A percentile compares a stretch with the other conserved stretches of the same genome.
These are phyloP conservation scores for Ameiurus melas DNA, from an alignment of 2,113 vertebrate genomes.

Conservation along the genomic window DNA sequence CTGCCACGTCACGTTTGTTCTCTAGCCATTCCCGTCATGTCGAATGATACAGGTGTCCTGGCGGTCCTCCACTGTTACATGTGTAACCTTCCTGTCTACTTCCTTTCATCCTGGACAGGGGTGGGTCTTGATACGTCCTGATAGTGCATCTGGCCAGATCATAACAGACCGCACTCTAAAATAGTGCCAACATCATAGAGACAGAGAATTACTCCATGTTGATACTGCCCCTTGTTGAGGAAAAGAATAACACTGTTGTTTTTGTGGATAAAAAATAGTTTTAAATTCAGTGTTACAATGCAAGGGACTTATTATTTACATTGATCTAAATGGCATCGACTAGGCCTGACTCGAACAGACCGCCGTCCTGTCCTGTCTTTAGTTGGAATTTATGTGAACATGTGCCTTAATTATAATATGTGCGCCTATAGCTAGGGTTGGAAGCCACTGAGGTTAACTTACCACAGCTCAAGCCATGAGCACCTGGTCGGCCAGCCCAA, in stretches of 20 bases:
- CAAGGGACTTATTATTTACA: background rate
- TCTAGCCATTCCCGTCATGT: background rate
- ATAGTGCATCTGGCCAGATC: background rate
- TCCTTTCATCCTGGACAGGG: background rate
- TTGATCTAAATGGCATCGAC: background rate
- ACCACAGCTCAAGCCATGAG: too few relatives aligned
- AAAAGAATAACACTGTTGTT: background rate
- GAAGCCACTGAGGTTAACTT: too few relatives aligned
- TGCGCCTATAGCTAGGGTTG: too few relatives aligned
- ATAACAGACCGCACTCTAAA: background rate
- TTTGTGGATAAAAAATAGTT: background rate
- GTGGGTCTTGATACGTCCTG: background rate
- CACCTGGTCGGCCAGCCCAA: too few relatives aligned
- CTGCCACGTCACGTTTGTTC: background rate
- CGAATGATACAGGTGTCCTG: background rate
- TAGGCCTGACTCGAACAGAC: background rate
- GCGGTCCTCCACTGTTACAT: background rate
- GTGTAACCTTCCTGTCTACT: background rate
- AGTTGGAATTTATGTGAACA: too few relatives aligned
- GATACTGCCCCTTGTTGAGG: background rate
- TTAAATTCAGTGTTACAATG: too few relatives aligned
- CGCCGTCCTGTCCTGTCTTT: too few relatives aligned
- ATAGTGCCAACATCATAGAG: background rate
- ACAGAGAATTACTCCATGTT: background rate
- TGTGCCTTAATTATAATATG: too few relatives aligned